Conservation (phyloP, 1,140 invertebrate species). For the Drosophila nigrodunni region DNA sequence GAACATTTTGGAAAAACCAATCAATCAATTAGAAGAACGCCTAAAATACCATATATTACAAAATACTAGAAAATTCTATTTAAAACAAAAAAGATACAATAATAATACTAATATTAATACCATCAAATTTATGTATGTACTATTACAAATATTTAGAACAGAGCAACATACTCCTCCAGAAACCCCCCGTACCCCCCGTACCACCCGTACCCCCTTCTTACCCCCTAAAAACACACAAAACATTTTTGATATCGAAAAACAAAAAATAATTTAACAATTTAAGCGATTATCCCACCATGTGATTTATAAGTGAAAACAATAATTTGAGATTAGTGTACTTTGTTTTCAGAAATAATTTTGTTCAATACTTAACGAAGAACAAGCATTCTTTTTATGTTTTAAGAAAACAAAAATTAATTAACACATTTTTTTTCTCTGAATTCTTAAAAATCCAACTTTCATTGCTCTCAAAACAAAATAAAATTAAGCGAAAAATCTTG, state of each 20-base stretch:
- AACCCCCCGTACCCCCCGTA: not conserved
- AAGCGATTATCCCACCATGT: slow-evolving; percentile 83
- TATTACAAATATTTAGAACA: slow-evolving; percentile 38
- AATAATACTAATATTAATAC: slow-evolving; percentile 12
- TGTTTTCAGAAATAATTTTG: not conserved
- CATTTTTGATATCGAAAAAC: slow-evolving; percentile 26
- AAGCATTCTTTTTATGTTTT: slow-evolving; percentile 21
- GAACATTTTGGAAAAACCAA: slow-evolving; percentile 32
- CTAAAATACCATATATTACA: slow-evolving; percentile 38
- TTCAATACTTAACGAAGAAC: no score
- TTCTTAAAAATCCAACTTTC: not conserved
- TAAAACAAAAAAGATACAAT: slow-evolving; percentile 32
- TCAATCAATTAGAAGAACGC: slow-evolving; percentile 69
- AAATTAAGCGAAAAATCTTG: not conserved
- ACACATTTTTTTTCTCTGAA: not conserved
- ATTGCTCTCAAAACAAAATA: not conserved
- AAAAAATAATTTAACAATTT: slow-evolving; percentile 50
- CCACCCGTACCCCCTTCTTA: no score
- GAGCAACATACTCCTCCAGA: slow-evolving; percentile 17
- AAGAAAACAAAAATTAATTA: not conserved
- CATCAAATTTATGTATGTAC: slow-evolving; percentile 19
- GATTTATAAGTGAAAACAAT: slow-evolving; percentile 51
- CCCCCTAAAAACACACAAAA: slow-evolving; percentile 1
- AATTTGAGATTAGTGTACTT: slow-evolving; percentile 21
- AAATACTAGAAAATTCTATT: slow-evolving; percentile 40